Base-by-base conservation (phyloP, 2,113 vertebrate species). In the Poeciliopsis occidentalis region DNA sequence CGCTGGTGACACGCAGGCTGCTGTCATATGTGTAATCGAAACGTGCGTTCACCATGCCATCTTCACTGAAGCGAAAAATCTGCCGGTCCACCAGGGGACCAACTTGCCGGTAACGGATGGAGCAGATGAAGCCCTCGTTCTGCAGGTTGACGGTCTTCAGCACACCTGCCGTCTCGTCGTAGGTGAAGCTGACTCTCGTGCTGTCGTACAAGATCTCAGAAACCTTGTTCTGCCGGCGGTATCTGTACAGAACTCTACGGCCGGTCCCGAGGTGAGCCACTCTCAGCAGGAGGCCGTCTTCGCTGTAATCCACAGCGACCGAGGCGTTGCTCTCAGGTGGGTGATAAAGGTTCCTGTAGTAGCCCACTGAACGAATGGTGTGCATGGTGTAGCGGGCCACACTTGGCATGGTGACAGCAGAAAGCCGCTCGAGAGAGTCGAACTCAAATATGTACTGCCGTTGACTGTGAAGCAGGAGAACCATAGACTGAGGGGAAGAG, bases 1-100 rank as follows among this genome's bases (percentile, higher is more conserved):
- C 96, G 80, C 97, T 99, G 85, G 97, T 98, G 75, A 99, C 96
- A 41, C 98, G 95, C 79, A 99, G 96, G 88, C 96, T 99, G 73
- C 96, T 97, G 93, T 99, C 98, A 4, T 99, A 99, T 83, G 97
- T 99, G 73, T 99, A 99, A 93, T 99, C 98, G 71, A 99, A 99
- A 79, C 97, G 95, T 0, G 97, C 98, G 0, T 98, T 99, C 22
- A 99, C 98, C 98, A 99, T 99, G 60, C 98, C 98, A 0, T 99
- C 98, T 69, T 99, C 98, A 0, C 97, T 99, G 75, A 99, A 99
- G 86, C 98, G 97, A 92, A 99, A 99, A 75, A 99, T 99, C 95
- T 99, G 98, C 10, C 98, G 94, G 95, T 99, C 97, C 67, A 99
- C 94, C 79, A 99, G 34, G 0, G 98, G 97, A 12, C 98, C 98